Conservation (phyloP, 2,888 invertebrate species). For the Nasonovia ribisnigri region DNA sequence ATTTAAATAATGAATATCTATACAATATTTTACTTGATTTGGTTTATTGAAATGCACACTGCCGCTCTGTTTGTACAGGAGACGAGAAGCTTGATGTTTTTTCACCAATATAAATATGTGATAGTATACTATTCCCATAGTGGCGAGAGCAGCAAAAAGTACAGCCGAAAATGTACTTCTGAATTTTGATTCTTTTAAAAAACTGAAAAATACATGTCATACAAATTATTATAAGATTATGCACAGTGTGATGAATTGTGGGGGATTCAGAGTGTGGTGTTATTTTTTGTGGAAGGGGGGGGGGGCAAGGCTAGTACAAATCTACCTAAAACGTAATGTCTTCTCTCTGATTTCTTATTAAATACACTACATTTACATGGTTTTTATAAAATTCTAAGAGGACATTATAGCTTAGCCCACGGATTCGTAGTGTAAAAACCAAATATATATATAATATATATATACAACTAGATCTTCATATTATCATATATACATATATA, state of each 20-base stretch:
- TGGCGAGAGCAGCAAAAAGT: slow-evolving; percentile 74
- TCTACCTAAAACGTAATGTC: too few species aligned
- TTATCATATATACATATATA: too few species aligned
- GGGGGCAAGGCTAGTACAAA: too few species aligned
- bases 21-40: slow-evolving; percentile 51
- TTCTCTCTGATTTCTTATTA: too few species aligned
- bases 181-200: slow-evolving; percentile 71
- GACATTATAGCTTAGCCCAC: not conserved
- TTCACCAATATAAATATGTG: slow-evolving; percentile 75
- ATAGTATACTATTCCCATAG: slow-evolving; percentile 76
- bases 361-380: too few species aligned
- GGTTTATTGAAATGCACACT: slow-evolving; percentile 41
- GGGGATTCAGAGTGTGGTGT: not conserved
- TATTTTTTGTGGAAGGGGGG: too few species aligned
- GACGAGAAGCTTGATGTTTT: slow-evolving; percentile 73
- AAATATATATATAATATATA: too few species aligned
- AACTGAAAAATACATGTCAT: slow-evolving; percentile 69
- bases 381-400: not conserved
- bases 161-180: slow-evolving; percentile 73
- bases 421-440: not conserved
- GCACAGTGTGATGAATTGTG: not conserved
- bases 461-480: too few species aligned
- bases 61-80: slow-evolving; percentile 69
- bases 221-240: not conserved
- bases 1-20: not conserved